These are phyloP conservation scores for Cladorhizidae sp. DNA, from an alignment of 37 sponge, comb jelly and placozoan species.

Conservation along the genomic window DNA sequence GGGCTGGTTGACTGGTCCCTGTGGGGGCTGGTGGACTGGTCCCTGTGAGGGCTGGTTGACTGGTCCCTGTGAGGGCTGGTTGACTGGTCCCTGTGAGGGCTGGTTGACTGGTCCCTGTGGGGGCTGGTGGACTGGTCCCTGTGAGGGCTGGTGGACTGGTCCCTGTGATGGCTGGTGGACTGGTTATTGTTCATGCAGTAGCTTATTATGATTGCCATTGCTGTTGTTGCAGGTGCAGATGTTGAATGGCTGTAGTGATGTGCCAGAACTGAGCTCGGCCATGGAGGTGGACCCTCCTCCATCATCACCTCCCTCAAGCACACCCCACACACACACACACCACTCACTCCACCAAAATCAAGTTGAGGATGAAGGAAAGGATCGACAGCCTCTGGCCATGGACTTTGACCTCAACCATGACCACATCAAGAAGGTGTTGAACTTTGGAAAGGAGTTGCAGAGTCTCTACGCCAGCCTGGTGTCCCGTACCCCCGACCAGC, in stretches of 20 bases:
- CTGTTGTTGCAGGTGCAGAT: not conserved
- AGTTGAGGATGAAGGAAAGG: not conserved
- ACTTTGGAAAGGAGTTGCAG: conserved; percentile 82
- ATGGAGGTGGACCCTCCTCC: conserved; percentile 45
- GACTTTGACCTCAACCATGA: conserved; percentile 44
- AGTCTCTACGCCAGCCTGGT: conserved; percentile 27
- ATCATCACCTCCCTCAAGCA: not conserved
- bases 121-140: too few relatives aligned
- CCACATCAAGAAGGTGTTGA: conserved; percentile 61
- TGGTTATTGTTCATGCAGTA: too few relatives aligned
- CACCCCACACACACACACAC: not conserved
- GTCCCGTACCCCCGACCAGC: conserved; percentile 8
- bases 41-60: too few relatives aligned
- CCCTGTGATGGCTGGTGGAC: not conserved
- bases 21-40: too few relatives aligned
- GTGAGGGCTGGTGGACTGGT: too few relatives aligned
- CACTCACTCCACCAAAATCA: not conserved
- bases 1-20: too few relatives aligned
- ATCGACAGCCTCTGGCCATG: not conserved
- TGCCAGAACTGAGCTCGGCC: not conserved
- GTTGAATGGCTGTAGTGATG: conserved; percentile 3
- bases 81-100: too few relatives aligned
- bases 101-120: too few relatives aligned
- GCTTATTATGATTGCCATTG: too few relatives aligned
- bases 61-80: too few relatives aligned